Evolutionary conservation across 2,797 vertebrate species (phyloP), one percentile per base, ranked within the genome.

Genomic region (Chrosomus eos): DNA sequence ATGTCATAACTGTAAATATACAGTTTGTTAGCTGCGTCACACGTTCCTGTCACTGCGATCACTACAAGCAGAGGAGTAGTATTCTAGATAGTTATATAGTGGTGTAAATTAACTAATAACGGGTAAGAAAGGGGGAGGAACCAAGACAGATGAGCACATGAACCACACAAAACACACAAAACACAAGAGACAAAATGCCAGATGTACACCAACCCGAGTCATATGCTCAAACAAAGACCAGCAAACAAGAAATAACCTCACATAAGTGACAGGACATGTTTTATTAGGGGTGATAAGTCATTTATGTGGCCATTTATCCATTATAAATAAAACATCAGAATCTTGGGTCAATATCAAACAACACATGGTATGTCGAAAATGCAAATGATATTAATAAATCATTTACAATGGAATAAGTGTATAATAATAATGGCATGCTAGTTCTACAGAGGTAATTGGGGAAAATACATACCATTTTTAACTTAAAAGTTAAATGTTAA

Each of bases 311-410:
- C 51, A 53, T 13, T 13, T 53, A 33, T 33, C 11, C 19, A 31
- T 74, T 51, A 51, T 74, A 51, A 73, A 51, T 48, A 73, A 73
- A 51, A 74, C 45, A 74, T 53, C 48, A 53, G 48, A 33, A 3
- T 21, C 28, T 51, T 3, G 5, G 9, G 26, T 31, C 5, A 1
- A 48, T 21, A 73, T 53, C 48, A 53, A 55, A 74, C 28, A 21
- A 33, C 48, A 51, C 72, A 31, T 73, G 0, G 26, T 51, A 31
- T 51, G 9, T 21, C 6, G 9, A 31, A 31, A 48, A 33, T 21
- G 8, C 2, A 33, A 73, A 21, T 48, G 0, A 36, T 23, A 31
- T 36, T 53, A 9, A 33, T 73, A 13, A 73, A 73, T 51, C 19
- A 31, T 21, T 36, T 40, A 70, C 36, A 70, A 3, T n/a, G 21